Percentiles rank a stretch among this genome's conserved stretches.
Conservation (phyloP, 2,113 vertebrate species). For the Acrocephalus kingi region DNA sequence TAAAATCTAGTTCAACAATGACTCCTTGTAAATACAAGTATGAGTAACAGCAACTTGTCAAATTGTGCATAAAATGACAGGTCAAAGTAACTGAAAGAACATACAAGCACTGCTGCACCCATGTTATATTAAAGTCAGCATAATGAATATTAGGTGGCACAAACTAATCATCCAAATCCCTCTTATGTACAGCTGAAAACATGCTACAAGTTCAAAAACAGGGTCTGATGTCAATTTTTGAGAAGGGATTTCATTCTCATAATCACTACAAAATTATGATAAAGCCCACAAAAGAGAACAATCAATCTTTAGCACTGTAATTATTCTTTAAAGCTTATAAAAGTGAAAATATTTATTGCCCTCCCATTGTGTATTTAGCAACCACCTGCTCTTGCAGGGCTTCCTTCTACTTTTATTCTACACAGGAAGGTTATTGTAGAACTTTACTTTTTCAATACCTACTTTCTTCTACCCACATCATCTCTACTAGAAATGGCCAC, state of each 20-base stretch:
- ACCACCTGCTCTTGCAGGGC: not conserved
- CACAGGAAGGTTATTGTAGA: not conserved
- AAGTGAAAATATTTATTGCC: not conserved
- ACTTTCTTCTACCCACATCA: not conserved
- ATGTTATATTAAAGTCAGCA: not conserved
- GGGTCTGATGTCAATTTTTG: not conserved
- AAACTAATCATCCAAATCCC: not conserved
- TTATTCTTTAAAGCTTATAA: not conserved
- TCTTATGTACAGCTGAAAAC: not conserved
- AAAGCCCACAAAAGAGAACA: not conserved
- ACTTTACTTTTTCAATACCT: not conserved
- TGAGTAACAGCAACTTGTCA: not conserved
- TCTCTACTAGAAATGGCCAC: not conserved
- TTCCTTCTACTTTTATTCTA: not conserved
- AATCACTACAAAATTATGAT: not conserved
- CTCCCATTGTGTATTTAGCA: not conserved
- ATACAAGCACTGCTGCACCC: not conserved
- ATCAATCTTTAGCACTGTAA: not conserved
- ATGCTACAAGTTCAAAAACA: not conserved
- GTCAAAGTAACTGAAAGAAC: not conserved
- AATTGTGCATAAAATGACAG: not conserved
- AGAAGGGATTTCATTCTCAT: not conserved
- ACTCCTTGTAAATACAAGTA: not conserved
- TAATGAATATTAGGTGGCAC: not conserved
- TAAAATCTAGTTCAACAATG: not conserved